Evolutionary conservation across 2,797 vertebrate species (phyloP).

Genomic region (Phrynocephalus forsythii): DNA sequence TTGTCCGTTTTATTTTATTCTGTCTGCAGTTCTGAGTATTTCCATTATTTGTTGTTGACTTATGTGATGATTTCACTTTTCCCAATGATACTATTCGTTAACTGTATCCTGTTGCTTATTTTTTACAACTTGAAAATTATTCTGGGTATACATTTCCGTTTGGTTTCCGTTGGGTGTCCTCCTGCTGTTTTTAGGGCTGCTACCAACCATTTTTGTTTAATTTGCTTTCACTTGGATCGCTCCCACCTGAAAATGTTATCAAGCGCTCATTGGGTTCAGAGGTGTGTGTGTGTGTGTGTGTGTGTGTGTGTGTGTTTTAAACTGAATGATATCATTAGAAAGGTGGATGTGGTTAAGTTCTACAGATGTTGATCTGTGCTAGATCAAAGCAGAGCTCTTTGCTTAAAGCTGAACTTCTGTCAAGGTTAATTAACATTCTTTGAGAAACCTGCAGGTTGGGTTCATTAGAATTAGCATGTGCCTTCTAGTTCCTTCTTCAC

Average conservation of each 20-base stretch:
- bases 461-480: conserved; percentile 13
- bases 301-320: too few species aligned
- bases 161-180: neutral
- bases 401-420: conserved; percentile 3
- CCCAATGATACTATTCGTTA: neutral
- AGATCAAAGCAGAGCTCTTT: conserved; percentile 26
- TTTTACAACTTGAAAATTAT: neutral
- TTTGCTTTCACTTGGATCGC: conserved; percentile 4
- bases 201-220: conserved; percentile 9
- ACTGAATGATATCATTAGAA: conserved; percentile 17
- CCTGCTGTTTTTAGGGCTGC: neutral
- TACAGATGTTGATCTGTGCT: neutral
- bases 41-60: neutral
- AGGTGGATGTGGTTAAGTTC: conserved; percentile 13
- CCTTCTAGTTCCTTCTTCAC: neutral
- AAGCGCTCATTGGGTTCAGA: conserved; percentile 19
- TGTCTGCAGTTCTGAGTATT: neutral
- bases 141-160: neutral
- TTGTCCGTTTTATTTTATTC: neutral
- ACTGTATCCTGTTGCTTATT: neutral
- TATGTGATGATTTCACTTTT: neutral
- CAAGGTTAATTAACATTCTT: neutral
- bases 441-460: neutral
- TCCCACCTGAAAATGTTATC: neutral
- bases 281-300: too few species aligned